Evolutionary conservation across 2,797 vertebrate genomes (phyloP).

Genomic region (Sebastes matsubarae): DNA sequence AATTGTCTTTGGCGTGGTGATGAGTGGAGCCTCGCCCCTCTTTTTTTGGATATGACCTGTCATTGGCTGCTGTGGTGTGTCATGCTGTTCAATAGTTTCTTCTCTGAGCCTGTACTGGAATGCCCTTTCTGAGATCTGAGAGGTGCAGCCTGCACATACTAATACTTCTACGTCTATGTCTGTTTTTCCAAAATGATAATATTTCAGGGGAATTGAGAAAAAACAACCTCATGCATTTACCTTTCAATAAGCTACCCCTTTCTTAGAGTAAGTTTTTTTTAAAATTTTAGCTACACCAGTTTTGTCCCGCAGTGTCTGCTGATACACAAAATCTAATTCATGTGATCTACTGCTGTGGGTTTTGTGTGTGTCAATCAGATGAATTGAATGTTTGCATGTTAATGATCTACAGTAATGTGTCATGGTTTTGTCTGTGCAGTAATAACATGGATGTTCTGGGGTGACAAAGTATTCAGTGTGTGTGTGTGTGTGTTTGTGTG

Average conservation of each 20-base stretch:
- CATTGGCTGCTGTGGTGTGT: conserved; percentile 94
- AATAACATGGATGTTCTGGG: conserved; percentile 12
- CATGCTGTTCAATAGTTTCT: conserved; percentile 93
- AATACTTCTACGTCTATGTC: conserved; percentile 65
- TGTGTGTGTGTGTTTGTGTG: conserved; percentile 32
- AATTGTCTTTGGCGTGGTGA: conserved; percentile 46
- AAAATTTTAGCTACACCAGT: conserved; percentile 33
- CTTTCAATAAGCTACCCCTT: conserved; percentile 65
- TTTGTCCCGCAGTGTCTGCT: conserved; percentile 56
- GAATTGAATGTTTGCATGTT: conserved; percentile 58
- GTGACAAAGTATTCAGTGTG: neutral
- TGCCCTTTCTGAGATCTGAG: conserved; percentile 60
- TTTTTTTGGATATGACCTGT: conserved; percentile 68
- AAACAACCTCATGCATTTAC: conserved; percentile 62
- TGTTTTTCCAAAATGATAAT: conserved; percentile 62
- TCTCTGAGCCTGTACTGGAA: conserved; percentile 68
- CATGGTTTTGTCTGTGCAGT: conserved; percentile 31
- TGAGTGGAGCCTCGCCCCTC: conserved; percentile 49
- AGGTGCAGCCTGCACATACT: conserved; percentile 67
- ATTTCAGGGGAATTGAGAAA: conserved; percentile 66
- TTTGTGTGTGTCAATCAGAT: conserved; percentile 50
- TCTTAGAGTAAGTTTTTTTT: conserved; percentile 53
- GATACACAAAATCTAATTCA: conserved; percentile 46
- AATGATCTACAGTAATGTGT: conserved; percentile 45
- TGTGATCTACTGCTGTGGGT: conserved; percentile 51